Evolutionary conservation across 2,113 vertebrate genomes (phyloP), one percentile per base, ranked within the genome.

Genomic region (Indri indri): DNA sequence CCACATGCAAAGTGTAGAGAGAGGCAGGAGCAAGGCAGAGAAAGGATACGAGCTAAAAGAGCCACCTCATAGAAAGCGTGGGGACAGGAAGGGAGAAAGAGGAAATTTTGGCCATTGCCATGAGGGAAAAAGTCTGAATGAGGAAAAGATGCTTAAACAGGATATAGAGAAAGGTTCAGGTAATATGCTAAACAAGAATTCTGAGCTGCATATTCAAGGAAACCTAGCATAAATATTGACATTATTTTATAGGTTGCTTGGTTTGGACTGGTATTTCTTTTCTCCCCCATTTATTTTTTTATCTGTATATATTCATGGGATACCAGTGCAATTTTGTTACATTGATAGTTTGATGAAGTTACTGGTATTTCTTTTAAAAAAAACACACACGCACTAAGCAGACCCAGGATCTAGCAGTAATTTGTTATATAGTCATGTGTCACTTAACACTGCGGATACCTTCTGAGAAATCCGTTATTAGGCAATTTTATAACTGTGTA

Each of bases 161-260:
- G 34, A 54, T 27, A 1, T 65, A 14, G 27, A 30, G 47, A 70
- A 85, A 95, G 52, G 4, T 71, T 27, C 22, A 6, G 17, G 42
- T 47, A 23, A 70, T 65, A 27, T 16, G 20, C 45, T 88, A 45
- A 84, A 37, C 1, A 50, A 88, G 47, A 7, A 34, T 81, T 68
- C 73, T 82, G 42, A 85, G 40, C n/a, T 92, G n/a, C 32, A 37
- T 91, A 81, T 93, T 88, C 37, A 70, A 88, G n/a, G 52, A 88
- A 68, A 47, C 20, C 16, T 81, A 50, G n/a, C 22, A 59, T 76
- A 88, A 93, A 88, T 63, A 70, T 59, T 95, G 70, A 71, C 13
- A 74, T 65, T 86, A 18, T 65, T 71, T 77, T 73, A 47, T 18
- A 54, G 2, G 23, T 40, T 92, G 52, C 81, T 93, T 37, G 40